Percentiles rank a stretch among this genome's conserved stretches.
Conservation (phyloP, 1,140 invertebrate species). For the Littorina saxatilis region DNA sequence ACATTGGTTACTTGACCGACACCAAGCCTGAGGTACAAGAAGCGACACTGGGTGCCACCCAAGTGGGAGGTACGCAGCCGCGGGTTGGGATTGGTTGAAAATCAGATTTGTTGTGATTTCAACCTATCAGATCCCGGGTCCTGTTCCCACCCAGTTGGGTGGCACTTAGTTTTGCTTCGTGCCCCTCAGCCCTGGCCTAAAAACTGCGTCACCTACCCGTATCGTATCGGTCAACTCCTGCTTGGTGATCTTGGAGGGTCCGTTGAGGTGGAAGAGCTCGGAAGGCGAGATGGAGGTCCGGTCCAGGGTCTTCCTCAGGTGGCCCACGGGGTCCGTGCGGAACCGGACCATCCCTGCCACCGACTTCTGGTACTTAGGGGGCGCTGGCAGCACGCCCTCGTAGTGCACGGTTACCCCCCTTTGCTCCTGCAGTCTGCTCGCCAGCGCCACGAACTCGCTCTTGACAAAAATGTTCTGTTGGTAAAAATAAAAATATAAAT, state of each 20-base stretch:
- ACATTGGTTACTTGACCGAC: no score
- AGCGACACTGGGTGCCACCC: no score
- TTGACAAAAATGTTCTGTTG: slow-evolving; percentile 62
- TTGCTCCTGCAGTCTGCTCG: slow-evolving; percentile 47
- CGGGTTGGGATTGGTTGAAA: no score
- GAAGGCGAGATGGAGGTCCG: slow-evolving; percentile 41
- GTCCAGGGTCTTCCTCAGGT: slow-evolving; percentile 46
- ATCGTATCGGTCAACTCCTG: slow-evolving; percentile 44
- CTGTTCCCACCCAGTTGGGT: no score
- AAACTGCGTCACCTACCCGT: slow-evolving; percentile 34
- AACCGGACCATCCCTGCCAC: slow-evolving; percentile 47
- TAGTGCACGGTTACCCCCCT: slow-evolving; percentile 53
- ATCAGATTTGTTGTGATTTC: no score
- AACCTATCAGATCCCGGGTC: no score
- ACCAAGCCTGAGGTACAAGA: no score
- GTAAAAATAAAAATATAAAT: background rate
- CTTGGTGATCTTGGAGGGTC: slow-evolving; percentile 42
- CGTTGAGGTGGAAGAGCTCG: slow-evolving; percentile 46
- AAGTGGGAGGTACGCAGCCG: no score
- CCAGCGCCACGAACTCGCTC: slow-evolving; percentile 54
- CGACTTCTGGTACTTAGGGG: slow-evolving; percentile 49
- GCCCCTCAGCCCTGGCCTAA: no score
- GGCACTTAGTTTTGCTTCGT: no score
- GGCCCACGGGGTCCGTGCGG: slow-evolving; percentile 50
- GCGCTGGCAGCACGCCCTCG: slow-evolving; percentile 59